These are phyloP conservation scores for Trichechus manatus DNA, from an alignment of 2,113 vertebrate species.

Conservation along the genomic window DNA sequence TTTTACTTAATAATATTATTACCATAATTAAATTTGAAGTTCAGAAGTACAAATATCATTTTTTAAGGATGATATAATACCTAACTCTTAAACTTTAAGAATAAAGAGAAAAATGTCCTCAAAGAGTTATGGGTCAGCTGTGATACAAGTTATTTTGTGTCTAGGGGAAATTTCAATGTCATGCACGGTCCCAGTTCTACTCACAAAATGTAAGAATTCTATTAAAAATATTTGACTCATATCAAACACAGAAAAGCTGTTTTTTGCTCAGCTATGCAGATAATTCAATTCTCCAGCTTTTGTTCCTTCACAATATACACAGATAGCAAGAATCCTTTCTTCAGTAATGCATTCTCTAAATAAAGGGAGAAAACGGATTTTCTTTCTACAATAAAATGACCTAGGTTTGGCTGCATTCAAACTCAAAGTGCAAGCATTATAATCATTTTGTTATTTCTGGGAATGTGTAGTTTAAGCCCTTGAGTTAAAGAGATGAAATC, in stretches of 20 bases:
- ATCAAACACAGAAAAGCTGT: not conserved
- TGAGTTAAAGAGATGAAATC: slow-evolving; percentile 35
- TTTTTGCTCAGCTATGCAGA: slow-evolving; percentile 54
- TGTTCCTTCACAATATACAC: slow-evolving; percentile 13
- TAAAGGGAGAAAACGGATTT: slow-evolving; percentile 15
- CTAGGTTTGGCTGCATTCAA: not conserved
- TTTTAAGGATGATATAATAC: not conserved
- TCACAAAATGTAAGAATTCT: slow-evolving; percentile 22
- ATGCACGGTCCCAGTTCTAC: not conserved
- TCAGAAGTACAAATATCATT: slow-evolving; percentile 2
- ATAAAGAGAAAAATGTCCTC: not conserved
- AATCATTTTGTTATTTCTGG: not conserved
- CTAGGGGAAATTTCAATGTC: not conserved
- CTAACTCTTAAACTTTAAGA: not conserved
- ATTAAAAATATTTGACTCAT: slow-evolving; percentile 17
- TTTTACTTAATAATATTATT: not conserved
- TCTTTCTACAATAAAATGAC: not conserved
- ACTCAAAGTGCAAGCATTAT: not conserved
- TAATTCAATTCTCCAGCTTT: slow-evolving; percentile 30
- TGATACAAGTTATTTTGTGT: not conserved
- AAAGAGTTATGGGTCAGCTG: not conserved
- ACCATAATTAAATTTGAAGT: not conserved
- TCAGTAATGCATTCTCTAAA: slow-evolving; percentile 39
- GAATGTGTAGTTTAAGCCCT: not conserved
- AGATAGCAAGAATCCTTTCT: not conserved